These are phyloP conservation scores for Hydrophis major DNA, from an alignment of 2,797 vertebrate genomes.

Conservation along the genomic window DNA sequence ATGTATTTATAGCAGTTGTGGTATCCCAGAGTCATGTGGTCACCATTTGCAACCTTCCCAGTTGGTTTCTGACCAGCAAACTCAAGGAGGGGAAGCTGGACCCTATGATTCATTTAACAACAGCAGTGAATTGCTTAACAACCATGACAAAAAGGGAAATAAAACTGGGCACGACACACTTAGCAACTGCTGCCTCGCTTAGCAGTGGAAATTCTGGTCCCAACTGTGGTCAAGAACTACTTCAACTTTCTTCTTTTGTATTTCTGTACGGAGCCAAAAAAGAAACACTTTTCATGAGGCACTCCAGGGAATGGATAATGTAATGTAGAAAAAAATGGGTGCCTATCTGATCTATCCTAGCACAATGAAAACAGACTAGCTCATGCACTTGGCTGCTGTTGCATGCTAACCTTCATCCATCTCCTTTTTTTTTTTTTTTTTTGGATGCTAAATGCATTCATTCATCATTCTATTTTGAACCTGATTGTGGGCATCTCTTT, in stretches of 20 bases:
- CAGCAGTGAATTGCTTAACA: neutral
- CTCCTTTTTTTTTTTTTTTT: neutral
- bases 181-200: neutral
- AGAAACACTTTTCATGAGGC: constrained; percentile 3
- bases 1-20: neutral
- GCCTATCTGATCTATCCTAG: neutral
- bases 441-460: neutral
- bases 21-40: neutral
- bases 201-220: neutral
- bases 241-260: neutral
- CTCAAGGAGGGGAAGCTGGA: neutral
- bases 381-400: neutral
- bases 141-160: neutral
- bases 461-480: constrained; percentile 3
- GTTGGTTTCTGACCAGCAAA: neutral
- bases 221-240: neutral
- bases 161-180: neutral
- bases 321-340: neutral
- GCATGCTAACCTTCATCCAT: neutral
- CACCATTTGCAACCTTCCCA: neutral
- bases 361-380: constrained; percentile 9
- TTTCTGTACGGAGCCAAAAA: neutral
- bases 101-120: neutral
- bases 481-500: neutral
- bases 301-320: neutral